A percentile compares a stretch with the other conserved stretches of the same genome.
phyloP scores from a whole-genome alignment of 1,140 invertebrate genomes.

The Phocides pigmalion region DNA sequence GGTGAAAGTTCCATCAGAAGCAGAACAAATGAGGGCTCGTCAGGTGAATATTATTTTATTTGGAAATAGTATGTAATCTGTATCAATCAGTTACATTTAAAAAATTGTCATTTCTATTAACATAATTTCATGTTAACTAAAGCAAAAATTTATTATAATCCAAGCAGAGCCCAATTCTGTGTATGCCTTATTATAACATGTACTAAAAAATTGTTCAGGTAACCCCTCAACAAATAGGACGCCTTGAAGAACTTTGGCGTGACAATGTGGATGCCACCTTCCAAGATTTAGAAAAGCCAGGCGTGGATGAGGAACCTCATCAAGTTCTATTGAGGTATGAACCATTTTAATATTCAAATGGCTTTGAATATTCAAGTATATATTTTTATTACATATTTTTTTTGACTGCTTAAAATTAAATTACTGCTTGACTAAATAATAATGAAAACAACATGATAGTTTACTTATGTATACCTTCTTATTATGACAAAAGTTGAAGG shows the following conservation, averaged over 20 bases:
- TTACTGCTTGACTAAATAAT: too few relatives aligned
- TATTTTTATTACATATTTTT: too few relatives aligned
- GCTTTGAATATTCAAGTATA: too few relatives aligned
- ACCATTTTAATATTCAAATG: background rate
- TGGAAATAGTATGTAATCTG: too few relatives aligned
- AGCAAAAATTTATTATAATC: too few relatives aligned
- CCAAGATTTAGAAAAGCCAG: slow-evolving; percentile 98
- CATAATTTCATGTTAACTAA: background rate
- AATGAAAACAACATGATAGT: too few relatives aligned
- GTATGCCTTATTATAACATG: too few relatives aligned
- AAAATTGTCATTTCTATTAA: background rate
- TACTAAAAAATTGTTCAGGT: slow-evolving; percentile 92
- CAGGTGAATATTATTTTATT: slow-evolving; percentile 86
- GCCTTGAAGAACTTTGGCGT: slow-evolving; percentile 99
- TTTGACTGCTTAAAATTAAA: too few relatives aligned
- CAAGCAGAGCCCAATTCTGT: too few relatives aligned
- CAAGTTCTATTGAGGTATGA: slow-evolving; percentile 92
- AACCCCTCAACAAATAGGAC: slow-evolving; percentile 98
- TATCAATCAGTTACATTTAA: too few relatives aligned
- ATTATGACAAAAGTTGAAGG: too few relatives aligned
- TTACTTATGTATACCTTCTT: too few relatives aligned
- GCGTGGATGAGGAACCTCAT: slow-evolving; percentile 98
- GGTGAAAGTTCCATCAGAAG: slow-evolving; percentile 97
- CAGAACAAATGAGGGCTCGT: slow-evolving; percentile 96
- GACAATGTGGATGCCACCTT: slow-evolving; percentile 99